Evolutionary conservation across 1,140 invertebrate species (phyloP), one percentile per base, ranked within the genome.

Genomic region (Andricus grossulariae): DNA sequence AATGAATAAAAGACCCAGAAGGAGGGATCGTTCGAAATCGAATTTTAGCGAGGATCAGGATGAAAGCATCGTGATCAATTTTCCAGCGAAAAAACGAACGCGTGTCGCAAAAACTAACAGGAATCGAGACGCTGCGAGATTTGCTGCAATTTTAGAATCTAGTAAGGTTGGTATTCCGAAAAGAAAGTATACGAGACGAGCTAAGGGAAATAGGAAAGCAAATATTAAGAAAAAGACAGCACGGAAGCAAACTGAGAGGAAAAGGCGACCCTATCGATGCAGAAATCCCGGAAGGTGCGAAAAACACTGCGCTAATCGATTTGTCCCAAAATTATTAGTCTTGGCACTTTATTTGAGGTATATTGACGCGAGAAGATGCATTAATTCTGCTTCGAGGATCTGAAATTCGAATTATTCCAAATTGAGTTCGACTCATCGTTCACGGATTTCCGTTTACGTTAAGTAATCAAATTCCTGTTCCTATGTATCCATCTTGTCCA

Each of bases 301-400:
- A 74, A 50, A 49, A 5, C 11, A 54, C 25, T n/a, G 19, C 49
- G 50, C 50, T 7, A 70, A 75, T 72, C 70, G 72, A 52, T 81
- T 77, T 25, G 76, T 88, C 60, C 73, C 78, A 21, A 88, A 88
- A 88, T 82, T 88, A 76, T 80, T 88, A 15, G 54, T 84, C 18
- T 78, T 89, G 10, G 86, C 85, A 32, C 70, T 89, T 50, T 88
- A 88, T 71, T 71, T 88, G 0, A 85, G 77, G 78, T 87, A 83
- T 66, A 79, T 84, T 15, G 83, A 87, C 71, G 75, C 80, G 11
- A 83, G 81, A 74, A 80, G 77, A 75, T 55, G 74, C 49, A 74
- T 79, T 16, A 32, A 75, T 57, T 21, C 78, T 50, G 52, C 76
- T 71, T 72, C 60, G 54, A 12, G 32, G 72, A 71, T 76, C 74